These are phyloP conservation scores for Mimachlamys varia DNA, from an alignment of 2,888 invertebrate genomes.

Conservation along the genomic window DNA sequence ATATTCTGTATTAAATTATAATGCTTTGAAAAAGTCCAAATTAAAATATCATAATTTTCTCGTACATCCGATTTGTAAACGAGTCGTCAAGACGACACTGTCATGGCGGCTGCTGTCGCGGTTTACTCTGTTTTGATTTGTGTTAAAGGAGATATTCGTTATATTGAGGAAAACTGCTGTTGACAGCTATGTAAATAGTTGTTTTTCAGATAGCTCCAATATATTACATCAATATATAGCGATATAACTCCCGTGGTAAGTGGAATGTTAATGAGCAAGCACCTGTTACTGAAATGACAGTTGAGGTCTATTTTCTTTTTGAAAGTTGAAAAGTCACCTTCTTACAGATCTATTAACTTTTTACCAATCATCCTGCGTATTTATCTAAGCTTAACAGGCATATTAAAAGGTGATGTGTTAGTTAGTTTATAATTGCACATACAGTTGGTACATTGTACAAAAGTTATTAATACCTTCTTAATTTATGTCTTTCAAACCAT, in stretches of 20 bases:
- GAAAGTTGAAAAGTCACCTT: background rate
- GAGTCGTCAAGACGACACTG: conserved; percentile 37
- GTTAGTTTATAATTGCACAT: too few relatives aligned
- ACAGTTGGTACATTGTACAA: too few relatives aligned
- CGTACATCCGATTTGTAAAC: conserved; percentile 37
- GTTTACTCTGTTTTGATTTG: background rate
- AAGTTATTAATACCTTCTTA: too few relatives aligned
- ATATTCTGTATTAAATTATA: background rate
- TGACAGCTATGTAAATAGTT: background rate
- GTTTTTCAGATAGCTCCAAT: background rate
- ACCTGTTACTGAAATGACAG: background rate
- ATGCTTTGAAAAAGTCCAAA: background rate
- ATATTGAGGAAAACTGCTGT: background rate
- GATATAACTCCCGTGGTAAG: background rate
- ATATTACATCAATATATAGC: background rate
- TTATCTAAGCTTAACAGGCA: too few relatives aligned
- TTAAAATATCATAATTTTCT: background rate
- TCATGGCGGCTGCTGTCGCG: conserved; percentile 36
- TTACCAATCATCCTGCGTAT: too few relatives aligned
- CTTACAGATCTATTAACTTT: too few relatives aligned
- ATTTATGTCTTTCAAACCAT: too few relatives aligned
- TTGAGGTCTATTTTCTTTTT: conserved; percentile 18
- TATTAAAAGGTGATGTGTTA: too few relatives aligned
- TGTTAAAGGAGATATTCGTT: background rate
- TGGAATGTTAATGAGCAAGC: background rate